Percentiles rank a stretch among this genome's conserved stretches.
phyloP scores from a whole-genome alignment of 2,113 vertebrate genomes.

The Oostethus manadensis region DNA sequence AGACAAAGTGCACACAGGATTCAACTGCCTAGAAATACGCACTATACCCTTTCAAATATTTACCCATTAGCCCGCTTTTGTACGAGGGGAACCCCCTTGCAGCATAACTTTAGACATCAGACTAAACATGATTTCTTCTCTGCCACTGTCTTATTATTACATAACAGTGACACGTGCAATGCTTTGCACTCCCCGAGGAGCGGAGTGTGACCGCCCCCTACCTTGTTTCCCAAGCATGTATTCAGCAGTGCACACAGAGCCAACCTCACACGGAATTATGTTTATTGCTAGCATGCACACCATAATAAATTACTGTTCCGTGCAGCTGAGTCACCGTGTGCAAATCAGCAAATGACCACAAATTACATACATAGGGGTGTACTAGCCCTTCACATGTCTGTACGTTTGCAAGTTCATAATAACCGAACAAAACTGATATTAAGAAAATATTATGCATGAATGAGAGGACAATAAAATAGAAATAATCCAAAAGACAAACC shows the following conservation, averaged over 20 bases:
- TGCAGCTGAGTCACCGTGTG: not conserved
- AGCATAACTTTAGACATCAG: not conserved
- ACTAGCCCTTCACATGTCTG: too few species aligned
- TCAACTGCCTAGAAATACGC: not conserved
- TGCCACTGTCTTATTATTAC: slow-evolving; percentile 40
- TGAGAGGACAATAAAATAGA: too few species aligned
- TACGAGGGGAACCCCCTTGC: not conserved
- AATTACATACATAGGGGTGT: too few species aligned
- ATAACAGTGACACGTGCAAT: slow-evolving; percentile 44
- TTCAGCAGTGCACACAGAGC: not conserved
- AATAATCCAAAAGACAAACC: too few species aligned
- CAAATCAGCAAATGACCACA: not conserved
- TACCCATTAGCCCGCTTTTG: too few species aligned
- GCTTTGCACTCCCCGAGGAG: slow-evolving; percentile 29
- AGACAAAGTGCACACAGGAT: not conserved
- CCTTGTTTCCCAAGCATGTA: not conserved
- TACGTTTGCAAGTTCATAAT: too few species aligned
- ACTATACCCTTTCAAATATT: too few species aligned
- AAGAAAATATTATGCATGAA: too few species aligned
- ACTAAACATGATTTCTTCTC: slow-evolving; percentile 1
- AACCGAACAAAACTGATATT: too few species aligned
- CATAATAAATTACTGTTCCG: slow-evolving; percentile 1
- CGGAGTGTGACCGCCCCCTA: not conserved
- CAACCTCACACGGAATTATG: not conserved
- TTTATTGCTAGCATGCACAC: not conserved